Evolutionary conservation across 2,113 vertebrate species (phyloP).

Genomic region (Fregetta grallaria): DNA sequence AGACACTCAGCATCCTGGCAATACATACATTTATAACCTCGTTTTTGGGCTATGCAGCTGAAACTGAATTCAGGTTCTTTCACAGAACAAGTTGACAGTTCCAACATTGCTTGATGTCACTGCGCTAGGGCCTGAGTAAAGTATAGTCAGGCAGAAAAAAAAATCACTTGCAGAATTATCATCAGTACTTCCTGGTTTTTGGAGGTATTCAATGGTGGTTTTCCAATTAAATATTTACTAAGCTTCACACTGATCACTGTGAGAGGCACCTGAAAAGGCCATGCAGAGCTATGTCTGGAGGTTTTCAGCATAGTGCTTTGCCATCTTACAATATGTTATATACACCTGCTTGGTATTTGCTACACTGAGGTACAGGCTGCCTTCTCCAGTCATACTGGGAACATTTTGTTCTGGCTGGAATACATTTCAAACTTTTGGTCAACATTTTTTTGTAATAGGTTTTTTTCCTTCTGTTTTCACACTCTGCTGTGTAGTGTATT

Average conservation of each 20-base stretch:
- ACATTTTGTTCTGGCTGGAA: neutral
- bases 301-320: neutral
- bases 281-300: neutral
- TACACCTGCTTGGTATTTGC: neutral
- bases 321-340: neutral
- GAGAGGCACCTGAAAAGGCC: neutral
- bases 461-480: neutral
- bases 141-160: neutral
- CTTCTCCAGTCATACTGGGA: neutral
- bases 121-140: neutral
- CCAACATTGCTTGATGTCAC: neutral
- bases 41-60: neutral
- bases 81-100: neutral
- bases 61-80: neutral
- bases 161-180: neutral
- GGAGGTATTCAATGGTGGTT: neutral
- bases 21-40: neutral
- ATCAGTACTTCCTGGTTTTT: neutral
- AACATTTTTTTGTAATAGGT: neutral
- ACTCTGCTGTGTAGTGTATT: neutral
- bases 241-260: neutral
- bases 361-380: neutral
- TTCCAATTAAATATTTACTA: slow-evolving; percentile 10
- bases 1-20: neutral
- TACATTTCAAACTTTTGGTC: neutral